Evolutionary conservation across 2,888 invertebrate species (phyloP), one percentile per base, ranked within the genome.

Genomic region (Julus scandinavius): DNA sequence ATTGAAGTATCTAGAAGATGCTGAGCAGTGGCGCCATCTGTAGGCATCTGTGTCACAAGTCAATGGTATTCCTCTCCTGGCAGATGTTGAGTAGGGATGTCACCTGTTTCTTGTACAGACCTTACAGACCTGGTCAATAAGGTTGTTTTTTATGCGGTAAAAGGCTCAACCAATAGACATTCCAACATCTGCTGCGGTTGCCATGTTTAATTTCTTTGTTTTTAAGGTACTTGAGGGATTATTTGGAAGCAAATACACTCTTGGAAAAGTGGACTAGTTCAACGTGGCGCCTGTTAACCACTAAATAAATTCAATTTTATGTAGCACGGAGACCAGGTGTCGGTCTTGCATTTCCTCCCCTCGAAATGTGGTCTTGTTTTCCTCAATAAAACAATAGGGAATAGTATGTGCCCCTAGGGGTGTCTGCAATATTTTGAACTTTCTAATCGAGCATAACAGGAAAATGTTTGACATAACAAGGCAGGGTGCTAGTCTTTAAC

Each of bases 371-470:
- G 29, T 29, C 38, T 38, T 80, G 80, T 80, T 80, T 80, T 80
- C 80, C 80, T 80, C 80, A 38, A 80, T 80, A 80, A 80, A 80
- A 80, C 80, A 80, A 80, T 38, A 38, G 29, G 38, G 38, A 80
- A 38, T 45, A 29, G 11, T 80, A 20, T 80, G 29, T 80, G 80
- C 38, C 80, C 38, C 13, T 20, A 38, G 80, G 80, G 38, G 29
- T 0, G 80, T 80, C 38, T 3, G 80, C 29, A 80, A 38, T 80
- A 38, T 80, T 80, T 0, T 38, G 38, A 80, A 80, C 80, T 80
- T 80, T 20, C 2, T 13, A 20, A 38, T 38, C 80, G 80, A 80
- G 63, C 20, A 20, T 72, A 72, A 29, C 63, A 72, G 80, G 38
- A 38, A 80, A 80, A 80, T 80, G 38, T 29, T 54, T 54, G 54